A percentile compares a stretch with the other conserved stretches of the same genome.
These are phyloP conservation scores for Strongylocentrotus purpuratus DNA, from an alignment of 35 echinoderm and acorn worm species.

Conservation along the genomic window DNA sequence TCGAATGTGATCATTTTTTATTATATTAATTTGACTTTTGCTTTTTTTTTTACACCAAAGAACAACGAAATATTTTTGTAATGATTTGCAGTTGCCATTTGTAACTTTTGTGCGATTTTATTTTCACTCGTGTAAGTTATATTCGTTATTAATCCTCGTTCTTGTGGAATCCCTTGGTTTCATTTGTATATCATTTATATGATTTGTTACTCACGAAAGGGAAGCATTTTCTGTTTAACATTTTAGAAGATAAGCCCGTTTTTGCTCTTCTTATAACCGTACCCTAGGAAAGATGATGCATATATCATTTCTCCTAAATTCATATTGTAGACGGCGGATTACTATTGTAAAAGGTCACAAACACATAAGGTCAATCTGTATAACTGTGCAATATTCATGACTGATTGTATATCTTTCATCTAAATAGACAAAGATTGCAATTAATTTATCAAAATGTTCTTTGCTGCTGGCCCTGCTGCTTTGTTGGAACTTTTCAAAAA, in stretches of 20 bases:
- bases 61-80: conserved; percentile 58
- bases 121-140: background rate
- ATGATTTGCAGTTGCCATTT: conserved; percentile 31
- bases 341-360: background rate
- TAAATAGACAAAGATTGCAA: background rate
- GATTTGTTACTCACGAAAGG: background rate
- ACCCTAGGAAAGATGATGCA: background rate
- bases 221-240: background rate
- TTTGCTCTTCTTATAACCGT: background rate
- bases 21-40: conserved; percentile 27
- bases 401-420: background rate
- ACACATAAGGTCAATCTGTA: background rate
- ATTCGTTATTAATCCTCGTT: background rate
- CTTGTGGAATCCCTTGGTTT: background rate
- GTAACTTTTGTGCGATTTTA: background rate
- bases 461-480: background rate
- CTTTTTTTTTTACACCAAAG: conserved; percentile 48
- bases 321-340: background rate
- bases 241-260: background rate
- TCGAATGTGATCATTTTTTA: conserved; percentile 25
- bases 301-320: background rate
- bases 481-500: background rate
- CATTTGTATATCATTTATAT: background rate
- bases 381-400: background rate
- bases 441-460: background rate